Evolutionary conservation across 2,888 invertebrate species (phyloP).

Genomic region (Ephialtes manifestator): DNA sequence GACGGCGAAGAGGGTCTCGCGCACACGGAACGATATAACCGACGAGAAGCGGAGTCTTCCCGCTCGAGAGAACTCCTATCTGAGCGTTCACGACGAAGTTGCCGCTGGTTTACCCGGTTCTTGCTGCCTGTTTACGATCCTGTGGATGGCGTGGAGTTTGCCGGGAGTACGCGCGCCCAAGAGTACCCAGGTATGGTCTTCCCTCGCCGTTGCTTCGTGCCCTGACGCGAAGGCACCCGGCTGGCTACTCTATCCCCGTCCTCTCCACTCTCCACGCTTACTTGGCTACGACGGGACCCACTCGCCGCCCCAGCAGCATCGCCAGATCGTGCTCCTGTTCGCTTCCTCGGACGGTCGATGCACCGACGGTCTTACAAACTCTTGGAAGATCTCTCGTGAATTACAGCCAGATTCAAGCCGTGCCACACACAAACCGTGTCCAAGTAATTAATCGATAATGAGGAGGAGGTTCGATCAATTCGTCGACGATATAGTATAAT

Average conservation of each 20-base stretch:
- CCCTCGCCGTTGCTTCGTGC: conserved; percentile 41
- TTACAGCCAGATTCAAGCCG: not conserved
- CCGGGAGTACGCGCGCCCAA: conserved; percentile 54
- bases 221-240: conserved; percentile 34
- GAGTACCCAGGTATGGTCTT: conserved; percentile 79
- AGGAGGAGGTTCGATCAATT: not conserved
- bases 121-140: conserved; percentile 81
- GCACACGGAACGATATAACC: conserved; percentile 7
- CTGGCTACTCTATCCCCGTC: conserved; percentile 14
- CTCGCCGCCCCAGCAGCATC: conserved; percentile 44
- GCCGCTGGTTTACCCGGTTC: conserved; percentile 84
- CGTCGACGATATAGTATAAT: not conserved
- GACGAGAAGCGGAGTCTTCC: conserved; percentile 32
- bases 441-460: conserved; percentile 10
- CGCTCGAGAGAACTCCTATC: not conserved
- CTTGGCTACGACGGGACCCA: conserved; percentile 80
- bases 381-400: conserved; percentile 24
- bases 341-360: conserved; percentile 79
- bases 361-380: conserved; percentile 68
- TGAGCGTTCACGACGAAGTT: conserved; percentile 49
- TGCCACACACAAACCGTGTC: not conserved
- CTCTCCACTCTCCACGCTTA: conserved; percentile 62
- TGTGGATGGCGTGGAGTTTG: conserved; percentile 75
- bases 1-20: conserved; percentile 7
- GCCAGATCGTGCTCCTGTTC: conserved; percentile 53